phyloP scores from a whole-genome alignment of 2,888 invertebrate genomes.

The Drosophila borealis region DNA sequence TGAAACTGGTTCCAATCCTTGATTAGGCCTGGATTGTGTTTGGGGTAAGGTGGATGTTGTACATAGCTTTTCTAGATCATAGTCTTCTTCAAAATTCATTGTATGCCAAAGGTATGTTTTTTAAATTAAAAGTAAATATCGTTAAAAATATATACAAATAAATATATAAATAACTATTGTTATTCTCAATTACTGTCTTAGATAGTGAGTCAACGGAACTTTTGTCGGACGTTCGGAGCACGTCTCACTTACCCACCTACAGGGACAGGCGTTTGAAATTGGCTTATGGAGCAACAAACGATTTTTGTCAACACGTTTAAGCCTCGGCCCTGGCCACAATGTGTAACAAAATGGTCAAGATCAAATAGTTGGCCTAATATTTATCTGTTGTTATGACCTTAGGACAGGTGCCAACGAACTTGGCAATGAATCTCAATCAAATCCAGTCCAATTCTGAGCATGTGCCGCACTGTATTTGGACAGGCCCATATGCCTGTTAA shows the following conservation, averaged over 20 bases:
- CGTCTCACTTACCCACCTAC: constrained; percentile 16
- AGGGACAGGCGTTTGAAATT: constrained; percentile 28
- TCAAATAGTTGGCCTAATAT: constrained; percentile 52
- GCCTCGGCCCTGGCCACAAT: constrained; percentile 53
- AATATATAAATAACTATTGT: too few species aligned
- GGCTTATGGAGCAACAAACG: constrained; percentile 40
- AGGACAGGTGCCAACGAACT: constrained; percentile 73
- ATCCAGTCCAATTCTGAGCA: constrained; percentile 32
- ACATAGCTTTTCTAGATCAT: too few species aligned
- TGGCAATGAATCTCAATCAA: constrained; percentile 64
- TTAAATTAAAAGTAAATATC: too few species aligned
- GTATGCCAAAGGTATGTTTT: too few species aligned
- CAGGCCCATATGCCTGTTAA: constrained; percentile 37
- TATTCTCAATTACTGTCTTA: too few species aligned
- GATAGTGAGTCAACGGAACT: constrained; percentile 13
- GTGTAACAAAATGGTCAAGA: constrained; percentile 52
- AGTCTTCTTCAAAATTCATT: too few species aligned
- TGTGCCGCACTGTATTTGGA: constrained; percentile 47
- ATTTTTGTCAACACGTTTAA: constrained; percentile 48
- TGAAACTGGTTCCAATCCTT: too few species aligned
- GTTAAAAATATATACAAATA: too few species aligned
- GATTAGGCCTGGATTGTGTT: too few species aligned
- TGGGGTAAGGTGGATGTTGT: too few species aligned
- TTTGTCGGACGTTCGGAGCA: constrained; percentile 6
- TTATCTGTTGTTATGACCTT: constrained; percentile 49